A percentile compares a stretch with the other conserved stretches of the same genome.
Evolutionary conservation across 2,888 invertebrate genomes (phyloP).

Genomic region (Punctoribates punctum): DNA sequence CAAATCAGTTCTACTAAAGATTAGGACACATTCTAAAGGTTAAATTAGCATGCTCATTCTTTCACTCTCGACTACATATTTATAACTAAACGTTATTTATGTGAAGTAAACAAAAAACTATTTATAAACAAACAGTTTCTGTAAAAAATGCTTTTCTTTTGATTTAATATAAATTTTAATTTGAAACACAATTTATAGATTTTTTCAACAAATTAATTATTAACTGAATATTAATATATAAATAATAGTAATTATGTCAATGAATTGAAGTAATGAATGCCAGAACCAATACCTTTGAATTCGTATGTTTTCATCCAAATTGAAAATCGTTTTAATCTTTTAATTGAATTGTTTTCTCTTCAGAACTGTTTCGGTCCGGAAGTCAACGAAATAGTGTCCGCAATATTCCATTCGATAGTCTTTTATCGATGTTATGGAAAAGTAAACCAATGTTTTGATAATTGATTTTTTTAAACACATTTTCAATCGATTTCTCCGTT

Average conservation of each 20-base stretch:
- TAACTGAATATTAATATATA: neutral
- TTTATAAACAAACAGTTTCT: no score
- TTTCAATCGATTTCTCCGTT: no score
- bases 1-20: no score
- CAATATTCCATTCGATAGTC: constrained; percentile 85
- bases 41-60: no score
- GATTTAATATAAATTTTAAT: no score
- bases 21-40: no score
- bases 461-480: neutral
- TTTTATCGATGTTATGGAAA: constrained; percentile 87
- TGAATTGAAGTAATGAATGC: constrained; percentile 53
- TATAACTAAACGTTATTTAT: no score
- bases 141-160: no score
- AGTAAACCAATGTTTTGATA: constrained; percentile 43
- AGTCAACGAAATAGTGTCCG: constrained; percentile 84
- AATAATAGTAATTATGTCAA: neutral
- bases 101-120: no score
- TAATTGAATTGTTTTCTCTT: neutral
- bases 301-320: constrained; percentile 51
- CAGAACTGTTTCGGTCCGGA: constrained; percentile 68
- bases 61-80: no score
- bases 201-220: neutral
- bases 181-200: neutral
- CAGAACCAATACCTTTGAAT: constrained; percentile 55
- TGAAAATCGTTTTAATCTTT: neutral